These are phyloP conservation scores for Cactoblastis cactorum DNA, from an alignment of 2,888 invertebrate genomes.

Conservation along the genomic window DNA sequence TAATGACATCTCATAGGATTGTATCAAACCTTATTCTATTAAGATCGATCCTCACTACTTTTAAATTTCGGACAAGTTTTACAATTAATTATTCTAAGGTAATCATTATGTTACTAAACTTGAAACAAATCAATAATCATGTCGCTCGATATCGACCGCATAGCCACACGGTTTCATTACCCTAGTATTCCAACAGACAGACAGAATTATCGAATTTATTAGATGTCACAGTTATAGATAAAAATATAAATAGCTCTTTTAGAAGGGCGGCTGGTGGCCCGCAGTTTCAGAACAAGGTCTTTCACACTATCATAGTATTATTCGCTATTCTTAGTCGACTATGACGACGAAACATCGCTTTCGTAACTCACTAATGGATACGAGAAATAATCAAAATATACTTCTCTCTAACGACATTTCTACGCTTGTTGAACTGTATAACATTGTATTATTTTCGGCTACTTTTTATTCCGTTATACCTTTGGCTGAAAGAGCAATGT, in stretches of 20 bases:
- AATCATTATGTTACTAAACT: not conserved
- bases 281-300: slow-evolving; percentile 31
- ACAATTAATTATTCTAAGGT: too few species aligned
- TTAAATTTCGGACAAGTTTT: too few species aligned
- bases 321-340: slow-evolving; percentile 22
- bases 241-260: slow-evolving; percentile 17
- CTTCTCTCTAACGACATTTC: too few species aligned
- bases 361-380: slow-evolving; percentile 9
- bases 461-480: too few species aligned
- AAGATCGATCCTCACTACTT: too few species aligned
- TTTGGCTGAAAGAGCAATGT: too few species aligned
- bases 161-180: slow-evolving; percentile 3
- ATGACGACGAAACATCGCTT: slow-evolving; percentile 13
- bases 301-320: slow-evolving; percentile 24
- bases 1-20: too few species aligned
- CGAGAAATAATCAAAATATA: too few species aligned
- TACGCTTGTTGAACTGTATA: too few species aligned
- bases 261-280: slow-evolving; percentile 21
- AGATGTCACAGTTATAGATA: not conserved
- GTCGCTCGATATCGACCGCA: slow-evolving; percentile 2
- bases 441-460: too few species aligned
- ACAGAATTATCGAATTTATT: not conserved
- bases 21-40: too few species aligned
- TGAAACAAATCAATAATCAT: not conserved
- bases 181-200: too few species aligned